Evolutionary conservation across 1,140 invertebrate genomes (phyloP).

Genomic region (Monochamus saltuarius): DNA sequence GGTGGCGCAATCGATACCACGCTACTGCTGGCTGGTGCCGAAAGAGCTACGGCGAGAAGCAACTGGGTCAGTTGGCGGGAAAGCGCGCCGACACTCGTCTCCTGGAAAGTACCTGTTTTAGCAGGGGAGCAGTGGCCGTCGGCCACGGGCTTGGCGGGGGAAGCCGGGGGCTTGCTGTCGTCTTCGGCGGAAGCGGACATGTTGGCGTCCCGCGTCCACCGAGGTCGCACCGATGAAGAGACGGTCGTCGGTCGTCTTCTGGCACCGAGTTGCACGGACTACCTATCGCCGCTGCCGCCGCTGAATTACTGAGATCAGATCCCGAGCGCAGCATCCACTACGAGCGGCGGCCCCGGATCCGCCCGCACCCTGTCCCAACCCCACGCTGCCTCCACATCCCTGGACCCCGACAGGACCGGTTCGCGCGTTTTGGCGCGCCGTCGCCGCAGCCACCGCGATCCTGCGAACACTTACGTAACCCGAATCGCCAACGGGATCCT

Average conservation of each 20-base stretch:
- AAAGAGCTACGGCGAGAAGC: background rate
- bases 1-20: slow-evolving; percentile 14
- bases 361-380: slow-evolving; percentile 18
- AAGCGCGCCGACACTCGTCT: background rate
- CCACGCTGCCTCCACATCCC: slow-evolving; percentile 11
- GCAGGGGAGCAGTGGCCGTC: slow-evolving; percentile 18
- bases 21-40: background rate
- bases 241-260: slow-evolving; percentile 12
- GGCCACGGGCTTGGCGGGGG: slow-evolving; percentile 12
- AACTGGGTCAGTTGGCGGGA: background rate
- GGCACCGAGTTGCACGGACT: slow-evolving; percentile 11
- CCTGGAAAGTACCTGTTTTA: slow-evolving; percentile 17
- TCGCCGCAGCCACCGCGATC: background rate
- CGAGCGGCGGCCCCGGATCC: slow-evolving; percentile 11
- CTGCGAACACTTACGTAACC: too few relatives aligned
- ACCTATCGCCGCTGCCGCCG: slow-evolving; percentile 15
- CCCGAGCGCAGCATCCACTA: slow-evolving; percentile 22
- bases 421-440: background rate
- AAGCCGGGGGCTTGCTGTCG: slow-evolving; percentile 7
- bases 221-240: slow-evolving; percentile 6
- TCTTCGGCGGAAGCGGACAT: slow-evolving; percentile 15
- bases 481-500: too few relatives aligned
- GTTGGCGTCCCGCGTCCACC: slow-evolving; percentile 3
- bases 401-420: slow-evolving; percentile 7
- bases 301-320: slow-evolving; percentile 21